Evolutionary conservation across 2,888 invertebrate species (phyloP), one percentile per base, ranked within the genome.

Genomic region (Stenurella melanura): DNA sequence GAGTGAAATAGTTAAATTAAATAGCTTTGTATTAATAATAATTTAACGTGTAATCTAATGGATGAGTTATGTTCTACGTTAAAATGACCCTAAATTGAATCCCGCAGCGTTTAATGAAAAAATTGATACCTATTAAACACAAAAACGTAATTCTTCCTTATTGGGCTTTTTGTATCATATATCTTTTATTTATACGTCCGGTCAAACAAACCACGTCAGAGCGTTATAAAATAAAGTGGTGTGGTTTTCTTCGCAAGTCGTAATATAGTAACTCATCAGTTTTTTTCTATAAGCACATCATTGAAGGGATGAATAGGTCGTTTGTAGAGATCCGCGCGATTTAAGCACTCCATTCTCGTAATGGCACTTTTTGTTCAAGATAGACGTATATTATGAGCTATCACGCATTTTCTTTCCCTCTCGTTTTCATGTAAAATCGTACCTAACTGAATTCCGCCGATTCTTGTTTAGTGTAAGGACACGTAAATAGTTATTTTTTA

Each of bases 231-330:
- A 54, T 57, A 74, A 74, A 77, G 69, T 68, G 64, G 26, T 56
- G 34, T 61, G 54, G 21, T 67, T 54, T 54, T 61, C 70, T 63
- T 61, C 64, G 57, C 38, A 60, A 64, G 69, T 70, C 57, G 67
- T 72, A 67, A 75, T 75, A 68, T 71, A 78, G 75, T 76, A 57
- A 60, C 79, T 79, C 81, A 79, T 81, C 77, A 78, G 77, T 76
- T 74, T 77, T 78, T 78, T 75, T 66, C 74, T 73, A 78, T 77
- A 64, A 80, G 76, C 76, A 77, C 81, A 79, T 78, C 80, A 80
- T 79, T 79, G 78, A 75, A 74, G 80, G 78, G 78, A 81, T 81
- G 81, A 81, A 81, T 80, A 75, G 81, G 78, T 81, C 81, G 81
- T 81, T 81, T 80, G 80, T 78, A 74, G 80, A 81, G 79, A 81